Conservation (phyloP, 2,888 invertebrate species). For the Merodon equestris region DNA sequence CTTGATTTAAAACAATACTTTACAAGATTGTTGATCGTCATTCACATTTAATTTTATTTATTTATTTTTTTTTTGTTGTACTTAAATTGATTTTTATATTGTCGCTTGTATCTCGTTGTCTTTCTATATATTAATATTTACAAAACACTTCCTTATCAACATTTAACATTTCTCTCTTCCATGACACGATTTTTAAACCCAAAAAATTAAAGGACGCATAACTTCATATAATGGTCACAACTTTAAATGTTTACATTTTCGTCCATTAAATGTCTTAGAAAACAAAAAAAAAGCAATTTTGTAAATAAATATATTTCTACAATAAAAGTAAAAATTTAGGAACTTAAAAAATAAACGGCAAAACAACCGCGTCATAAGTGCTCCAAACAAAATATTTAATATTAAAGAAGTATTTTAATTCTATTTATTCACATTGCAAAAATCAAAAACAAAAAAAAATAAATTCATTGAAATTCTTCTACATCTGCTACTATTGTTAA, state of each 20-base stretch:
- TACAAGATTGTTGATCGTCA: conserved; percentile 49
- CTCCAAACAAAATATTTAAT: conserved; percentile 9
- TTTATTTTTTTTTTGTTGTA: conserved; percentile 31
- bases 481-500: conserved; percentile 16
- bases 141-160: conserved; percentile 3
- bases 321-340: neutral
- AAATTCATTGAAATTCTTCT: conserved; percentile 5
- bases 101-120: conserved; percentile 30
- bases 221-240: conserved; percentile 40
- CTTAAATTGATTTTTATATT: conserved; percentile 6
- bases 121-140: neutral
- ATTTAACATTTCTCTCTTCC: conserved; percentile 51
- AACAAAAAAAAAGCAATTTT: conserved; percentile 53
- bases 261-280: conserved; percentile 31
- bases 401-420: conserved; percentile 7
- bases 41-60: conserved; percentile 2
- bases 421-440: conserved; percentile 26
- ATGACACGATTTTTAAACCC: conserved; percentile 24
- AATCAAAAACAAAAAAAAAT: conserved; percentile 5
- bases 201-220: conserved; percentile 45
- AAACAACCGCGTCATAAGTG: conserved; percentile 54
- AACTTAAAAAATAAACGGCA: conserved; percentile 28
- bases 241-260: conserved; percentile 46
- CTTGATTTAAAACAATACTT: conserved; percentile 29
- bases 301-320: conserved; percentile 49